phyloP scores from a whole-genome alignment of 2,797 vertebrate species.

The Toxotes lorentzi region DNA sequence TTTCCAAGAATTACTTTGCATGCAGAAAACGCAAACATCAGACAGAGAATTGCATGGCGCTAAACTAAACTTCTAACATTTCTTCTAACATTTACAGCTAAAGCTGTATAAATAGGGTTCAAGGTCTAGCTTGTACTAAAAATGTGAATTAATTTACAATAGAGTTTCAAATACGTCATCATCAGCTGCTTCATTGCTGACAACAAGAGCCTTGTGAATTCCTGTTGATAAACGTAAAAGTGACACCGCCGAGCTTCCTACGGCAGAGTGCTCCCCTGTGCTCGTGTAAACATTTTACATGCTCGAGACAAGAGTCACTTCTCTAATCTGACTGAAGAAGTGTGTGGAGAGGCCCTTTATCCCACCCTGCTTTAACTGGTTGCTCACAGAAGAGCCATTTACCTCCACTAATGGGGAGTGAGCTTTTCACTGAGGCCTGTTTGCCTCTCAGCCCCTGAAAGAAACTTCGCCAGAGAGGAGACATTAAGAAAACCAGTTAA shows the following conservation, averaged over 20 bases:
- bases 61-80: background rate
- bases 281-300: conserved; percentile 83
- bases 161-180: conserved; percentile 28
- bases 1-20: background rate
- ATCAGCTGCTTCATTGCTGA: conserved; percentile 37
- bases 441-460: conserved; percentile 77
- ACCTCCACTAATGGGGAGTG: conserved; percentile 80
- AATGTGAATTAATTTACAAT: conserved; percentile 5
- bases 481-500: conserved; percentile 83
- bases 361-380: conserved; percentile 76
- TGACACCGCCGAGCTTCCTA: conserved; percentile 54
- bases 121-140: background rate
- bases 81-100: background rate
- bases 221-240: conserved; percentile 46
- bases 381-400: conserved; percentile 85
- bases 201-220: conserved; percentile 27
- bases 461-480: conserved; percentile 77
- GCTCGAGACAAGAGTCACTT: conserved; percentile 86
- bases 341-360: conserved; percentile 82
- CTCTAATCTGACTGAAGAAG: conserved; percentile 84
- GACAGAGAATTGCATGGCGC: background rate
- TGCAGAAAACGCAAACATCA: background rate
- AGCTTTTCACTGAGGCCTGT: conserved; percentile 74
- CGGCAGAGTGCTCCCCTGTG: conserved; percentile 66
- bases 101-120: conserved; percentile 11